Evolutionary conservation across 1,140 invertebrate species (phyloP), one percentile per base, ranked within the genome.

Genomic region (Microplitis mediator): DNA sequence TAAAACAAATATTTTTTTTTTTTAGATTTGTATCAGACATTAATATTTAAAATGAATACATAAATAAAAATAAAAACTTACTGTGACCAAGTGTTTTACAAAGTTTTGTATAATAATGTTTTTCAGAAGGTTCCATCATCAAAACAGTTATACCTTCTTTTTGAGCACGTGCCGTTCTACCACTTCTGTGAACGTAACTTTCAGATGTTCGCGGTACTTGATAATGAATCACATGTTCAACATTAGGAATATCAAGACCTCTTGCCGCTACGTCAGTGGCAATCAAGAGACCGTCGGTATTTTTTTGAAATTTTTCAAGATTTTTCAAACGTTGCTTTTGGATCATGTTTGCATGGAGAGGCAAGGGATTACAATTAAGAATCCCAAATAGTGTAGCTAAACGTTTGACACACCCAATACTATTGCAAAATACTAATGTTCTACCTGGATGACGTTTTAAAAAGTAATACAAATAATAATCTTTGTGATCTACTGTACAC

Each of bases 191-290:
- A 0, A 99, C 92, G 84, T 99, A 99, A 83, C 93, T 93, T 91
- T 99, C 97, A 36, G 95, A 94, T 14, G 97, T 98, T 79, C 93
- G 90, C 0, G 98, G 98, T 5, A 98, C 95, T 88, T 99, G 97
- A 88, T 98, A 99, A 86, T 99, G 98, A 78, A 99, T 92, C 3
- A 99, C 97, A 84, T 98, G 95, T 76, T 98, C 91, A 3, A 99
- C 92, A 80, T 93, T 91, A 4, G 95, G 94, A 82, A 99, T 98
- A 87, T 99, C 98, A 34, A 99, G 87, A 54, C 98, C 98, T 74
- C 98, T 89, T 0, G 98, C 97, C 11, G 98, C 98, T 14, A 99
- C 97, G 89, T 99, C 98, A 0, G 98, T 99, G 0, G 98, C 96
- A 71, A 99, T 89, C n/a, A 99, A 84, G 9, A 99, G 76, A 0